Conservation (phyloP, 2,888 invertebrate genomes). For the Drosophila limbata region DNA sequence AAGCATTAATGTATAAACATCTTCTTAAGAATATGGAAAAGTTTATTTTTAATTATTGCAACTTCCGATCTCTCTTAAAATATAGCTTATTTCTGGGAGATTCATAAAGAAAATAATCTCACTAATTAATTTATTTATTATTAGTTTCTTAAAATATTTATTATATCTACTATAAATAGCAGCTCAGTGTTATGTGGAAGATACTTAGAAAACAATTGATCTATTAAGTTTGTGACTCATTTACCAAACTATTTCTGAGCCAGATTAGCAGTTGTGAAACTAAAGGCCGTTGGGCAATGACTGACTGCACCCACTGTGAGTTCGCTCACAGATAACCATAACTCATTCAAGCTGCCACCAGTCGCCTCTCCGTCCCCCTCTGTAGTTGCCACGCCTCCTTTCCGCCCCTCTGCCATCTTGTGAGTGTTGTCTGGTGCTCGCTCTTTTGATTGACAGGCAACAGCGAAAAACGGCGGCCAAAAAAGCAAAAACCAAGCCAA, state of each 20-base stretch:
- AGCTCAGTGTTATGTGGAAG: background rate
- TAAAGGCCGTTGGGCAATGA: slow-evolving; percentile 14
- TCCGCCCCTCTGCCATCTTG: background rate
- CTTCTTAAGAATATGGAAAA: too few relatives aligned
- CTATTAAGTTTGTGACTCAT: background rate
- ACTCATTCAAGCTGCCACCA: slow-evolving; percentile 59
- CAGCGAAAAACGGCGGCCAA: slow-evolving; percentile 58
- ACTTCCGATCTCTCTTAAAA: too few relatives aligned
- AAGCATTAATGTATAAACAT: too few relatives aligned
- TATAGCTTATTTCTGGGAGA: too few relatives aligned
- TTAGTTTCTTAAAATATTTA: background rate
- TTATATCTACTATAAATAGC: background rate
- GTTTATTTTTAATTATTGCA: too few relatives aligned
- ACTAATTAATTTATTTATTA: too few relatives aligned
- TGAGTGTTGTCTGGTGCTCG: slow-evolving; percentile 64
- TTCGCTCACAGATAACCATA: slow-evolving; percentile 54
- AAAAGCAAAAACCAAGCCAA: slow-evolving; percentile 42
- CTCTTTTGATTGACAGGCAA: slow-evolving; percentile 72
- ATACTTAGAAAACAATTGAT: background rate
- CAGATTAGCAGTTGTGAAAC: background rate
- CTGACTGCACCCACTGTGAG: slow-evolving; percentile 45
- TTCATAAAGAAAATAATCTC: too few relatives aligned
- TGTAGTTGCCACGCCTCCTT: background rate
- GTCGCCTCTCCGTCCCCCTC: slow-evolving; percentile 20
- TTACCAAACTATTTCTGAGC: background rate